Percentiles rank a stretch among this genome's conserved stretches.
These are phyloP conservation scores for Drosophila neotestacea DNA, from an alignment of 2,888 invertebrate species.

Conservation along the genomic window DNA sequence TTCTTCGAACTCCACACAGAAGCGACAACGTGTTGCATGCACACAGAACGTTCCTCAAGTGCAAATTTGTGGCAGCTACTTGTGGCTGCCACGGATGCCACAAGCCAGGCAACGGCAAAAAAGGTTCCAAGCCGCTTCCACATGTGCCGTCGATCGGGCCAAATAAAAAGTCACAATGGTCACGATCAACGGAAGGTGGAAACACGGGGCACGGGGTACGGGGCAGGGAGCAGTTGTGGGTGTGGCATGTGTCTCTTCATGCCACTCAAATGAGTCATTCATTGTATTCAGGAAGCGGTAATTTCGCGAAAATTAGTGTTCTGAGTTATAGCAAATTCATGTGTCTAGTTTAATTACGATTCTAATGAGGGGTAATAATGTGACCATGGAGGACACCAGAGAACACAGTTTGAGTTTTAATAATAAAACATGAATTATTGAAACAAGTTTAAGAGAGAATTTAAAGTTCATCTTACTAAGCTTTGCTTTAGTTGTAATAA, in stretches of 20 bases:
- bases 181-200: constrained; percentile 50
- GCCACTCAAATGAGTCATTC: constrained; percentile 47
- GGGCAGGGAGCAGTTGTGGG: constrained; percentile 5
- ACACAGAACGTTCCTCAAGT: constrained; percentile 62
- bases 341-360: not conserved
- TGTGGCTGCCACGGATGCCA: constrained; percentile 5
- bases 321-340: not conserved
- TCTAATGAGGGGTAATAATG: not conserved
- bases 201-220: not conserved
- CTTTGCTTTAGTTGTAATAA: not conserved
- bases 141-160: constrained; percentile 42
- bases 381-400: not conserved
- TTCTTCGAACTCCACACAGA: constrained; percentile 25
- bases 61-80: constrained; percentile 74
- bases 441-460: too few species aligned
- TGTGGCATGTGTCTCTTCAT: constrained; percentile 25
- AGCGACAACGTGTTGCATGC: constrained; percentile 53
- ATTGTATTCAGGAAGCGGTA: constrained; percentile 11
- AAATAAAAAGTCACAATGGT: constrained; percentile 63
- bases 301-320: constrained; percentile 5
- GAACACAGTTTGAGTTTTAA: too few species aligned
- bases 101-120: not conserved
- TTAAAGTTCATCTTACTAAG: not conserved
- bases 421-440: not conserved
- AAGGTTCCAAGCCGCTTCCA: not conserved